Evolutionary conservation across 2,797 vertebrate genomes (phyloP), one percentile per base, ranked within the genome.

Genomic region (Cirrhinus mrigala): DNA sequence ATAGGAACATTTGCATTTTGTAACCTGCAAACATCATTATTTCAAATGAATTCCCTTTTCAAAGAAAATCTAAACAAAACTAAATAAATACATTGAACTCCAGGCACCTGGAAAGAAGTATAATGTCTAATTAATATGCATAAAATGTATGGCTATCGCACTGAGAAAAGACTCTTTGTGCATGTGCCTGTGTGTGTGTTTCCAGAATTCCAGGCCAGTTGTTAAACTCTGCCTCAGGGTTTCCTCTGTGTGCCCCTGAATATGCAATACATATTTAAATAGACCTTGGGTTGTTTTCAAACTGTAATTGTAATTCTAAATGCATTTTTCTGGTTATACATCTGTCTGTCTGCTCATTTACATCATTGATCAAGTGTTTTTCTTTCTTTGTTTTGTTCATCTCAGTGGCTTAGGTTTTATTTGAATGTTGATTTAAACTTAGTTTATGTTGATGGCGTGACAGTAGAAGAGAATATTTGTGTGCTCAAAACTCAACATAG

Each of bases 221-320:
- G 52, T 81, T 82, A 66, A 46, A 75, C 50, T 87, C 58, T 83
- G 81, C 81, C 76, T 83, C 33, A 74, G 76, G 81, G 54, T 58
- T 79, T 86, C 81, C 64, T 87, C 81, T 79, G 16, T 79, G 54
- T 79, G 68, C 24, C 66, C 60, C 52, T 73, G 50, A 66, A 87
- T 75, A 62, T 50, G 66, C 54, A 78, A 79, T 83, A 33, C 76
- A 83, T 80, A 83, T 83, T 87, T 83, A 83, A 83, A 79, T 14
- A 83, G 56, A 79, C 81, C 76, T 68, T 68, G 76, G 81, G 75
- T 83, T 78, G 79, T 86, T 79, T 87, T 73, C 81, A 78, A 71
- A 83, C 46, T 75, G 50, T 76, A 80, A 79, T 79, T 70, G 79
- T 83, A 58, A 78, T 79, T 76, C 69, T 24, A 79, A 71, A n/a